These are phyloP conservation scores for Parelbella ahira DNA, from an alignment of 2,888 invertebrate genomes.

Conservation along the genomic window DNA sequence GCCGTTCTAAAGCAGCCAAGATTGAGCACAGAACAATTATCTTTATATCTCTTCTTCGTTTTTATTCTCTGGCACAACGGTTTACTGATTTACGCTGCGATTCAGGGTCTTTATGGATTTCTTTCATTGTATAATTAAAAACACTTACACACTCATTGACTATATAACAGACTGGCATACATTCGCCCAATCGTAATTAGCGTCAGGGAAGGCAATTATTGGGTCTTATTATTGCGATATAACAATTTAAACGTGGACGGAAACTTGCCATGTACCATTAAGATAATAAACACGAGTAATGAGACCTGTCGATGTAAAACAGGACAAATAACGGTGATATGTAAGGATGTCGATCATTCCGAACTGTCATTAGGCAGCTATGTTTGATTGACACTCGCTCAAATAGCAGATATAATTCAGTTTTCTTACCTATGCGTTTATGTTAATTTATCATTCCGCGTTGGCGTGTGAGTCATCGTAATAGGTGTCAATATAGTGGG, in stretches of 20 bases:
- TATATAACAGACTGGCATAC: too few species aligned
- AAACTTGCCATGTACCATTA: conserved; percentile 1
- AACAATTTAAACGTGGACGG: conserved; percentile 3
- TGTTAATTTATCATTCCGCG: conserved; percentile 30
- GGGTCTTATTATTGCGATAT: neutral
- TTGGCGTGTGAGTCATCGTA: conserved; percentile 43
- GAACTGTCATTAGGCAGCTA: conserved; percentile 46
- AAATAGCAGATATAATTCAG: conserved; percentile 34
- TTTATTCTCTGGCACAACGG: too few species aligned
- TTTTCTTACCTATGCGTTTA: conserved; percentile 30
- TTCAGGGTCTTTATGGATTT: too few species aligned
- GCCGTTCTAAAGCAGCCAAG: too few species aligned
- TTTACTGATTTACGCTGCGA: too few species aligned
- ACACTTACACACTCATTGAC: too few species aligned
- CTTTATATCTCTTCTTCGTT: too few species aligned
- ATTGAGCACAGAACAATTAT: too few species aligned
- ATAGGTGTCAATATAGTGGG: conserved; percentile 37
- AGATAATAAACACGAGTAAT: conserved; percentile 19
- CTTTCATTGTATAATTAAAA: too few species aligned
- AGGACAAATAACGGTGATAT: conserved; percentile 35
- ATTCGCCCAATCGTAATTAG: too few species aligned
- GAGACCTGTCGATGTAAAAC: conserved; percentile 30
- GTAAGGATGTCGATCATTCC: conserved; percentile 36
- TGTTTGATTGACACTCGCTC: conserved; percentile 51
- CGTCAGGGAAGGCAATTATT: too few species aligned